Percentiles rank a stretch among this genome's conserved stretches.
Evolutionary conservation across 1,140 invertebrate species (phyloP).

Genomic region (Oedothorax gibbosus): DNA sequence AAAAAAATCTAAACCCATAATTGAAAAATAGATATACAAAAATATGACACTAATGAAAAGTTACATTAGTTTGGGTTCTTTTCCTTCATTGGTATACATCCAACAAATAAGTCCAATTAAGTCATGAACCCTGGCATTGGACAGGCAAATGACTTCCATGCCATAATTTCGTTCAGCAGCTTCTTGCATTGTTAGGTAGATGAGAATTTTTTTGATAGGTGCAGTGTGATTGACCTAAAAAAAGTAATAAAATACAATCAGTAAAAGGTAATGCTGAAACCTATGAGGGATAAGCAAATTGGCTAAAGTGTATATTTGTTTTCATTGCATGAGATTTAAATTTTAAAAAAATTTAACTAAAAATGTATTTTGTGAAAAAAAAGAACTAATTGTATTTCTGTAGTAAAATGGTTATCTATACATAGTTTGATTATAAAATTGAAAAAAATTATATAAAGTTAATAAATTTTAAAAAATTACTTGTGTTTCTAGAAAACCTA

Average conservation of each 20-base stretch:
- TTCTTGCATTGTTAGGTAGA: conserved; percentile 89
- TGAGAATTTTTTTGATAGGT: conserved; percentile 77
- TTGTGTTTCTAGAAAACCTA: too few relatives aligned
- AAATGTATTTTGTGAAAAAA: too few relatives aligned
- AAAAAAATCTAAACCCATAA: background rate
- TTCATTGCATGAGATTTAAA: too few relatives aligned
- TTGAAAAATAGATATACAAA: background rate
- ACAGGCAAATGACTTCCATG: conserved; percentile 81
- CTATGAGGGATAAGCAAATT: too few relatives aligned
- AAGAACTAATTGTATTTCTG: too few relatives aligned
- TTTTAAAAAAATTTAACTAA: too few relatives aligned
- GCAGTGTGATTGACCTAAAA: conserved; percentile 46
- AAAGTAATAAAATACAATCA: background rate
- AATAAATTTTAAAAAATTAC: too few relatives aligned
- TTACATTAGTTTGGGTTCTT: conserved; percentile 70
- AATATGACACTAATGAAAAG: background rate
- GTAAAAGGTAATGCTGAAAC: too few relatives aligned
- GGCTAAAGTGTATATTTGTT: too few relatives aligned
- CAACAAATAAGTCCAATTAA: conserved; percentile 94
- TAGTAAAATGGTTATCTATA: too few relatives aligned
- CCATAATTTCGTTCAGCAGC: conserved; percentile 85
- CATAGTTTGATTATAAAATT: too few relatives aligned
- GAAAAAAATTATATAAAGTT: too few relatives aligned
- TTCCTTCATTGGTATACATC: conserved; percentile 72
- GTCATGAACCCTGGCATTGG: conserved; percentile 87